Base-by-base conservation (phyloP, 2,888 invertebrate genomes). In the Papilio protenor region DNA sequence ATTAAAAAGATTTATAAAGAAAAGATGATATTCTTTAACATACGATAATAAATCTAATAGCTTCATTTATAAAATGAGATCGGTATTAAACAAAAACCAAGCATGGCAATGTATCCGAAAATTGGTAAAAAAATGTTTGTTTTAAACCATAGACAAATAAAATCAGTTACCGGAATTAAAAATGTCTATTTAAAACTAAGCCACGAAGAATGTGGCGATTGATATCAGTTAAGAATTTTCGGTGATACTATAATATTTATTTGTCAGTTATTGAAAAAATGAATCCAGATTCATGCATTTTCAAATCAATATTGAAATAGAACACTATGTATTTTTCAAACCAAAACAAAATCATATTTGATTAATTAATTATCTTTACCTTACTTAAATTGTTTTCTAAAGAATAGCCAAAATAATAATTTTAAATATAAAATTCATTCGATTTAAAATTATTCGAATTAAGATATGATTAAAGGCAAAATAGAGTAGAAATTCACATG, bases 61-160 rank as follows among this genome's bases (percentile, higher is more conserved):
- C 94, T 93, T 94, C 94, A 88, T 92, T 78, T 90, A 91, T 87
- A 90, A 90, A 91, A 91, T 94, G 94, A 94, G 94, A 94, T 94
- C 94, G 90, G 92, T 90, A 87, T 88, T 87, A 87, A 87, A 85
- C 87, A 85, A 84, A 86, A 80, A 78, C 80, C 81, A 81, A 82
- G 81, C 80, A 79, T 73, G 73, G 73, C 72, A 59, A 73, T 79
- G 59, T 77, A 73, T 73, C 61, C 40, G 18, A 45, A 73, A 21
- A 16, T 45, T 59, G 27, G 66, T 77, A 59, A 18, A n/a, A 55
- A 69, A 57, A 3, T 23, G 5, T 59, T 47, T 21, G 12, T 69
- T 69, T 45, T 21, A 21, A 66, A 66, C 16, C 14, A 6, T 64
- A 40, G 33, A 40, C 3, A 27, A 64, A 8, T 66, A 10, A 45